phyloP scores from a whole-genome alignment of 2,797 vertebrate species.

The Sandelia bainsii region DNA sequence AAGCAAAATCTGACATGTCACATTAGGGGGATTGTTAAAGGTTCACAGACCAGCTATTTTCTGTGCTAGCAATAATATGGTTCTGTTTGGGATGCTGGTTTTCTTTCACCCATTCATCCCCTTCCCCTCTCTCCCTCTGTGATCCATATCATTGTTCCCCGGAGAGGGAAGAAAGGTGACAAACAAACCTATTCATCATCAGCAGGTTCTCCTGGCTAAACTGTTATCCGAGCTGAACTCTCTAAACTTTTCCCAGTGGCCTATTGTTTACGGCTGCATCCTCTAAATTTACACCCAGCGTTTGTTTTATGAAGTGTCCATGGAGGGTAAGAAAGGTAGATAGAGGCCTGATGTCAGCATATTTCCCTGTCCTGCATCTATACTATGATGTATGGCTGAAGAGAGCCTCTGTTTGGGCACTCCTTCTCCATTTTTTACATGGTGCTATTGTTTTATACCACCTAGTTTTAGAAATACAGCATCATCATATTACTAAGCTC shows the following conservation, averaged over 20 bases:
- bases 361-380: slow-evolving; percentile 79
- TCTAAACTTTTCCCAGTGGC: slow-evolving; percentile 83
- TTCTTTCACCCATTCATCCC: slow-evolving; percentile 52
- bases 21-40: slow-evolving; percentile 59
- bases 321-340: slow-evolving; percentile 80
- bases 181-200: slow-evolving; percentile 85
- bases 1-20: slow-evolving; percentile 64
- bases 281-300: slow-evolving; percentile 83
- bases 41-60: slow-evolving; percentile 65
- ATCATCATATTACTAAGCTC: slow-evolving; percentile 80
- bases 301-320: slow-evolving; percentile 86
- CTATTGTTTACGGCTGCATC: slow-evolving; percentile 82
- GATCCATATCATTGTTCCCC: slow-evolving; percentile 83
- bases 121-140: slow-evolving; percentile 67
- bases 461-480: slow-evolving; percentile 80
- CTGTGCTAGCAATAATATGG: slow-evolving; percentile 63
- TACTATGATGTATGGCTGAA: slow-evolving; percentile 77
- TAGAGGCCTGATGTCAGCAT: slow-evolving; percentile 81
- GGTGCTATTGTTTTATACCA: slow-evolving; percentile 80
- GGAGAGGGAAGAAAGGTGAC: slow-evolving; percentile 80
- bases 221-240: slow-evolving; percentile 84
- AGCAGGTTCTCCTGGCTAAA: slow-evolving; percentile 82
- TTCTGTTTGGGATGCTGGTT: slow-evolving; percentile 70
- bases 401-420: slow-evolving; percentile 62
- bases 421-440: slow-evolving; percentile 67